Conservation (phyloP, 64 coral and sea anemone genomes). For the Stylophora pistillata region DNA sequence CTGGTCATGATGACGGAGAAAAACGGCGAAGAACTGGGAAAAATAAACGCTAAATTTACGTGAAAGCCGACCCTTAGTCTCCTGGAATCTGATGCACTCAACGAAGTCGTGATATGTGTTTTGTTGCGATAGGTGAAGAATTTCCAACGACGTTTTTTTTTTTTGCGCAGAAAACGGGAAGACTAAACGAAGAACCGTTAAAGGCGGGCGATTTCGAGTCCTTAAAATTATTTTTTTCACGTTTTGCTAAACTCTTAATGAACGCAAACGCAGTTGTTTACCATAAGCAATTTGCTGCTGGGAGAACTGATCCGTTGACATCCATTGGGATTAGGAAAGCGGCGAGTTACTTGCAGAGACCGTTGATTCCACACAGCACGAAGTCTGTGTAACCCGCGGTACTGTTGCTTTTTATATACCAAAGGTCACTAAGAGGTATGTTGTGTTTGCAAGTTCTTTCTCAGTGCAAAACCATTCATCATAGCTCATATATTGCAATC, state of each 20-base stretch:
- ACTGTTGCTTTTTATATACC: not conserved
- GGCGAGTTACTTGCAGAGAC: not conserved
- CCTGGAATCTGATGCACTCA: not conserved
- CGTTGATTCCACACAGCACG: not conserved
- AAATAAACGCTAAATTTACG: not conserved
- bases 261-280: not conserved
- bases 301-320: not conserved
- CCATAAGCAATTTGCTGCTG: not conserved
- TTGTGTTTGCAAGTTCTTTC: not conserved
- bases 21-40: not conserved
- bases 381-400: not conserved
- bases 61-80: not conserved
- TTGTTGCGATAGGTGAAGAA: not conserved
- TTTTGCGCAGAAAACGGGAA: constrained; percentile 3
- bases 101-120: not conserved
- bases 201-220: not conserved
- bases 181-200: not conserved
- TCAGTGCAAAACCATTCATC: not conserved
- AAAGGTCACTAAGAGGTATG: not conserved
- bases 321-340: not conserved
- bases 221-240: not conserved
- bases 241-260: not conserved
- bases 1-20: not conserved
- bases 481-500: not conserved
- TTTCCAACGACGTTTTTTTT: not conserved